Percentiles rank a stretch among this genome's conserved stretches.
Conservation (phyloP, 35 echinoderm and acorn worm species). For the Strongylocentrotus purpuratus region DNA sequence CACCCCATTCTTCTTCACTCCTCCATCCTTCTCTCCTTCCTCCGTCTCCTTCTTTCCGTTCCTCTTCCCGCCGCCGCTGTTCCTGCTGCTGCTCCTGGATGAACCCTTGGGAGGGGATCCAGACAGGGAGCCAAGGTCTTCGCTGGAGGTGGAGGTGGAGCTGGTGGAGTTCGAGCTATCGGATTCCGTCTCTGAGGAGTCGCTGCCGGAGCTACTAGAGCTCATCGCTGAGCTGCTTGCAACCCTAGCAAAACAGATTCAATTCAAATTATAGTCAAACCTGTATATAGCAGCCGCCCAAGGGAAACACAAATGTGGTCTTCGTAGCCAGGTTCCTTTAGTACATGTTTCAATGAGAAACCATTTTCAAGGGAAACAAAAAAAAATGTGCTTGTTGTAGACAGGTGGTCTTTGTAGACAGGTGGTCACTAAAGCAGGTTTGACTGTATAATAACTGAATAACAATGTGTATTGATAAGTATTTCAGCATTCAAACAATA, state of each 20-base stretch:
- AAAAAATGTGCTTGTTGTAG: too few relatives aligned
- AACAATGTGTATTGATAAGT: too few relatives aligned
- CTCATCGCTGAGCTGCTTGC: constrained; percentile 53
- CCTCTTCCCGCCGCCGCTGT: not conserved
- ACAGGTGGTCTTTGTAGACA: too few relatives aligned
- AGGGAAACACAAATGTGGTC: too few relatives aligned
- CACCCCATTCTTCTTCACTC: not conserved
- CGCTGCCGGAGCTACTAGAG: constrained; percentile 48
- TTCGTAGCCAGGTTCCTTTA: too few relatives aligned
- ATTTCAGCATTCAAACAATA: too few relatives aligned
- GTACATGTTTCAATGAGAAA: too few relatives aligned
- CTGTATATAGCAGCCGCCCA: not conserved
- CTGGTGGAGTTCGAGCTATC: constrained; percentile 58
- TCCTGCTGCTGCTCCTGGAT: not conserved
- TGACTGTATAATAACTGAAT: too few relatives aligned
- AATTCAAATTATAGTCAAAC: not conserved
- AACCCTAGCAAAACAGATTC: not conserved
- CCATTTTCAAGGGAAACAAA: too few relatives aligned
- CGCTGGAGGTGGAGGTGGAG: constrained; percentile 18
- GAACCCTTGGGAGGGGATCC: not conserved
- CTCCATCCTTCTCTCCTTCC: not conserved
- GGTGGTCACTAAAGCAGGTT: too few relatives aligned
- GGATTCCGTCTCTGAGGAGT: constrained; percentile 55
- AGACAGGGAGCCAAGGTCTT: constrained; percentile 4
- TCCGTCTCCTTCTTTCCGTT: constrained; percentile 51